Conservation (phyloP, 2,113 vertebrate species). For the Genyomyrus donnyi region DNA sequence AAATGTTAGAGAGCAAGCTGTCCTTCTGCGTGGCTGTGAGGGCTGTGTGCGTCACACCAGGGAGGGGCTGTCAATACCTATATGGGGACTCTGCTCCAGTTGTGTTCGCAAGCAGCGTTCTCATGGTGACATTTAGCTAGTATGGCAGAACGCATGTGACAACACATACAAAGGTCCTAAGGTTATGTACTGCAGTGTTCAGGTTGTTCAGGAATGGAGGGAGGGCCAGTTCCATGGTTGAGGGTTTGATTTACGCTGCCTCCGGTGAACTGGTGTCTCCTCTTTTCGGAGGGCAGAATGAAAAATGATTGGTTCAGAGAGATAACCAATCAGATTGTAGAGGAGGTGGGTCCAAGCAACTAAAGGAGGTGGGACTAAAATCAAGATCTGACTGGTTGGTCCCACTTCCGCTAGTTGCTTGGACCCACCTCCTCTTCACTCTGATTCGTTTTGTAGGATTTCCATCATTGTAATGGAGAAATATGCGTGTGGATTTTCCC, state of each 20-base stretch:
- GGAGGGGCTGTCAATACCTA: slow-evolving; percentile 25
- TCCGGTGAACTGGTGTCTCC: background rate
- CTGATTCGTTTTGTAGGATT: background rate
- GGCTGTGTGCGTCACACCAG: slow-evolving; percentile 57
- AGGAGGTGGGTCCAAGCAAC: no score
- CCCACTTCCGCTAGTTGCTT: no score
- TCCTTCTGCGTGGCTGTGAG: slow-evolving; percentile 41
- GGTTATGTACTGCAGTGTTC: no score
- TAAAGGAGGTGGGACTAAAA: no score
- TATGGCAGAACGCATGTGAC: background rate
- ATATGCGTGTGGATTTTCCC: background rate
- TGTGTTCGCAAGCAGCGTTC: background rate
- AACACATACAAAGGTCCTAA: background rate
- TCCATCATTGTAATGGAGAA: background rate
- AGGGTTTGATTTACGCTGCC: background rate
- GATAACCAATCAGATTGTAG: no score
- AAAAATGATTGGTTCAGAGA: no score
- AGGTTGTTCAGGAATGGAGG: background rate
- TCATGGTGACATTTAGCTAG: background rate
- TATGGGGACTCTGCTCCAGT: background rate
- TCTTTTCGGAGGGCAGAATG: no score
- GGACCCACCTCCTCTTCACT: no score
- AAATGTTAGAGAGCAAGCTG: slow-evolving; percentile 39
- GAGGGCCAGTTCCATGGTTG: background rate
- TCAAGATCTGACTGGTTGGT: no score